Percentiles rank a stretch among this genome's conserved stretches.
Conservation (phyloP, 2,797 vertebrate genomes). For the Cynodonichthys magdalenae region DNA sequence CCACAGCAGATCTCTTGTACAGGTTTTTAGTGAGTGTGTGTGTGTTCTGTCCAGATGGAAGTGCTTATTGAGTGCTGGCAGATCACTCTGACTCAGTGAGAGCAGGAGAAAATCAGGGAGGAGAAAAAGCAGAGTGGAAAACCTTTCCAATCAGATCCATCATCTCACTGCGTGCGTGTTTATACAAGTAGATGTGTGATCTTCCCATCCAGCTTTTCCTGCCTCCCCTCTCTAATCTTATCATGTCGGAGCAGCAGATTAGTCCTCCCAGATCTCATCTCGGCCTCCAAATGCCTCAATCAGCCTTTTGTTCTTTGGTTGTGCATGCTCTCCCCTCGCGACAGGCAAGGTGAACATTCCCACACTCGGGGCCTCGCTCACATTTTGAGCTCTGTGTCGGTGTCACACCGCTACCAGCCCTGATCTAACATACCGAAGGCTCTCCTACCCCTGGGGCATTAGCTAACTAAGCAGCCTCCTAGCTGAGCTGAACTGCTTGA, state of each 20-base stretch:
- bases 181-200: constrained; percentile 59
- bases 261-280: constrained; percentile 78
- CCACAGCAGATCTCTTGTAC: constrained; percentile 69
- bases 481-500: constrained; percentile 63
- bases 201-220: constrained; percentile 73
- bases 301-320: constrained; percentile 73
- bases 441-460: constrained; percentile 41
- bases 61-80: constrained; percentile 77
- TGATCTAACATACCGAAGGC: constrained; percentile 41
- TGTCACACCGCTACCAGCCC: constrained; percentile 52
- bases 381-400: constrained; percentile 63
- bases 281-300: constrained; percentile 76
- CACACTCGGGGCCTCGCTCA: constrained; percentile 37
- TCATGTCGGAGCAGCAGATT: constrained; percentile 81
- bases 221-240: constrained; percentile 79
- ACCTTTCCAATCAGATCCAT: constrained; percentile 75
- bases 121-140: constrained; percentile 71
- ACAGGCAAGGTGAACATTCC: constrained; percentile 60
- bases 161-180: constrained; percentile 58
- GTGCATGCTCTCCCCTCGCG: constrained; percentile 53
- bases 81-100: constrained; percentile 65
- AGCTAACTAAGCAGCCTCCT: constrained; percentile 65
- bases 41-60: constrained; percentile 77
- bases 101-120: constrained; percentile 51
- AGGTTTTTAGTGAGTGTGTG: constrained; percentile 30